phyloP scores from a whole-genome alignment of 2,888 invertebrate genomes.

The Leptopilina syphax region DNA sequence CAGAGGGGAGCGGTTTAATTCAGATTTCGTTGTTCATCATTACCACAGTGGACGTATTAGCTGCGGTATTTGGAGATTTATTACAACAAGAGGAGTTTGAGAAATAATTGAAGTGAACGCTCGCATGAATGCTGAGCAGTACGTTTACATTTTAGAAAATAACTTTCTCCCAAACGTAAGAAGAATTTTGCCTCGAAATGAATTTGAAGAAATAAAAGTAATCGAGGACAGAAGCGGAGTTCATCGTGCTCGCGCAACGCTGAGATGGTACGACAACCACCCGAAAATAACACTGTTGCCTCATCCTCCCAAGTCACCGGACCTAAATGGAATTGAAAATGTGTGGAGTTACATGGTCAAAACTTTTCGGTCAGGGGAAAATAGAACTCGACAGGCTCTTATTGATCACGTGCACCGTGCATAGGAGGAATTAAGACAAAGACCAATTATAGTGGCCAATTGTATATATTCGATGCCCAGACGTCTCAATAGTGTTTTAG shows the following conservation, averaged over 20 bases:
- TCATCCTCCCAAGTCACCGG: slow-evolving; percentile 55
- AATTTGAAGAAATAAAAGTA: slow-evolving; percentile 13
- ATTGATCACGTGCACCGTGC: neutral
- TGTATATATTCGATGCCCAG: neutral
- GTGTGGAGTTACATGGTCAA: slow-evolving; percentile 53
- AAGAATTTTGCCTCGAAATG: slow-evolving; percentile 40
- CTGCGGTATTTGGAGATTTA: slow-evolving; percentile 40
- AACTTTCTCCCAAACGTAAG: slow-evolving; percentile 49
- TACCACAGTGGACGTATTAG: slow-evolving; percentile 26
- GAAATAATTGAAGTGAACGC: slow-evolving; percentile 20
- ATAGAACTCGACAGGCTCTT: neutral
- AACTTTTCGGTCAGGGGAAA: neutral
- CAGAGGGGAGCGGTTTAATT: neutral
- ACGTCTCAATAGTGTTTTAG: neutral
- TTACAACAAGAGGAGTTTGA: slow-evolving; percentile 34
- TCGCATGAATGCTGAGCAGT: slow-evolving; percentile 50
- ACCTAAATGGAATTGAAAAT: no score
- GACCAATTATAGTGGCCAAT: neutral
- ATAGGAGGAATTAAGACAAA: neutral
- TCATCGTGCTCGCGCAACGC: slow-evolving; percentile 47
- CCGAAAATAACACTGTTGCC: slow-evolving; percentile 48
- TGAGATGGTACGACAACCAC: slow-evolving; percentile 51
- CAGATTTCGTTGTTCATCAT: neutral
- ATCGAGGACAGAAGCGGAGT: slow-evolving; percentile 55
- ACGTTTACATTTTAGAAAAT: slow-evolving; percentile 48